Percentiles rank a stretch among this genome's conserved stretches.
Conservation (phyloP, 1,140 invertebrate genomes). For the Liolophura sinensis region DNA sequence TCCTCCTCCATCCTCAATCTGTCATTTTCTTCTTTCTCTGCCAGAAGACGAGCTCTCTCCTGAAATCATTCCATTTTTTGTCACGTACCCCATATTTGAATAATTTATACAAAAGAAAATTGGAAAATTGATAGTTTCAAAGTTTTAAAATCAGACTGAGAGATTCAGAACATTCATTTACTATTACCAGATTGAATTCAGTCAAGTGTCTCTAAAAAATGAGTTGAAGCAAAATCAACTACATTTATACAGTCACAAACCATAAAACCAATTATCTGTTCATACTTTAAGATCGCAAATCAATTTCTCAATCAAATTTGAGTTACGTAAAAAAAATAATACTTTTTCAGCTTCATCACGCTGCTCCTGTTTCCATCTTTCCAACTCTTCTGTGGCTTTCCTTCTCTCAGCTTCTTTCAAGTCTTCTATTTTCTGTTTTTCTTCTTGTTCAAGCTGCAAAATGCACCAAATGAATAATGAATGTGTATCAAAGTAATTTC, state of each 20-base stretch:
- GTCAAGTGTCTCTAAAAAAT: no score
- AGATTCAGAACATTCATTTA: no score
- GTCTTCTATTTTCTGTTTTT: constrained; percentile 60
- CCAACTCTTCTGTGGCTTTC: constrained; percentile 69
- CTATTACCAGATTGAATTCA: no score
- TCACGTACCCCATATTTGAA: no score
- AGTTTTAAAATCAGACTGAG: background rate
- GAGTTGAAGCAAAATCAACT: no score
- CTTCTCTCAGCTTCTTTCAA: constrained; percentile 63
- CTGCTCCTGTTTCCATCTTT: constrained; percentile 66
- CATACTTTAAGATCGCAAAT: no score
- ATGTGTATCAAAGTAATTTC: background rate
- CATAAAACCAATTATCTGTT: no score
- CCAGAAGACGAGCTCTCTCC: constrained; percentile 39
- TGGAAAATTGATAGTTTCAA: background rate
- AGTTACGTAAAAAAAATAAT: background rate
- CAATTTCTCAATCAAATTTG: background rate
- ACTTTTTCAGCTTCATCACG: constrained; percentile 37
- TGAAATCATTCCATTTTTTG: constrained; percentile 7
- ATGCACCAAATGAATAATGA: constrained; percentile 55
- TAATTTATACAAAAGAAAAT: no score
- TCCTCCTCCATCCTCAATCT: constrained; percentile 18
- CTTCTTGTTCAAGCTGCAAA: constrained; percentile 70
- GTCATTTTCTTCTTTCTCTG: constrained; percentile 32
- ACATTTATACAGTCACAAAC: no score